Evolutionary conservation across 35 echinoderm and acorn worm species (phyloP).

Genomic region (Stichopus chloronotus): DNA sequence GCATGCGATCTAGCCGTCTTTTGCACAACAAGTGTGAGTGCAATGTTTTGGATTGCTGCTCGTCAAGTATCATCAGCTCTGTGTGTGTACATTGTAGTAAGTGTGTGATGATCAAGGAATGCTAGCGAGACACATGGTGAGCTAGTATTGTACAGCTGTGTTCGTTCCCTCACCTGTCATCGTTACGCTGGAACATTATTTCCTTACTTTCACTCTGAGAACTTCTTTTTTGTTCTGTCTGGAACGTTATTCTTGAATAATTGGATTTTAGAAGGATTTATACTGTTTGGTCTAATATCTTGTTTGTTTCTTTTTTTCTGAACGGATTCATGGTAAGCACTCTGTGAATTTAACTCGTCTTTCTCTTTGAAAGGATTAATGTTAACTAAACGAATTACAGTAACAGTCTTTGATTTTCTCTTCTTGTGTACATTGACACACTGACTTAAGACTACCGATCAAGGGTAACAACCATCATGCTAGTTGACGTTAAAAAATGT

Average conservation of each 20-base stretch:
- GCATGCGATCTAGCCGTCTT: background rate
- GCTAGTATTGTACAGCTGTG: background rate
- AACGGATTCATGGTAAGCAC: background rate
- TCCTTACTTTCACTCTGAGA: background rate
- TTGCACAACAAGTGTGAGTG: conserved; percentile 1
- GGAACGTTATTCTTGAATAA: background rate
- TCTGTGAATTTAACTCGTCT: background rate
- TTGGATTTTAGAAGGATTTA: background rate
- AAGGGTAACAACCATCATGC: too few species aligned
- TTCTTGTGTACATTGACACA: too few species aligned
- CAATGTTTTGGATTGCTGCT: background rate
- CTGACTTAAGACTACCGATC: too few species aligned
- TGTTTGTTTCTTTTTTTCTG: background rate
- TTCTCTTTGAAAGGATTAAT: too few species aligned
- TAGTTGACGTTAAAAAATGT: too few species aligned
- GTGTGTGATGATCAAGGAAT: background rate
- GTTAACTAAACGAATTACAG: too few species aligned
- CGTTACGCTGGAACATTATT: background rate
- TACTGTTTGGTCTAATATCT: background rate
- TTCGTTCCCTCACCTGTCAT: background rate
- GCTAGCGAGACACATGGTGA: background rate
- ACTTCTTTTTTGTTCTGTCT: background rate
- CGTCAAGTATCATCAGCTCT: too few species aligned
- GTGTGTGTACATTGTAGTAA: background rate
- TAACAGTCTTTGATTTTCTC: too few species aligned